Conservation (phyloP, 1,140 invertebrate species). For the Streblospio benedicti region DNA sequence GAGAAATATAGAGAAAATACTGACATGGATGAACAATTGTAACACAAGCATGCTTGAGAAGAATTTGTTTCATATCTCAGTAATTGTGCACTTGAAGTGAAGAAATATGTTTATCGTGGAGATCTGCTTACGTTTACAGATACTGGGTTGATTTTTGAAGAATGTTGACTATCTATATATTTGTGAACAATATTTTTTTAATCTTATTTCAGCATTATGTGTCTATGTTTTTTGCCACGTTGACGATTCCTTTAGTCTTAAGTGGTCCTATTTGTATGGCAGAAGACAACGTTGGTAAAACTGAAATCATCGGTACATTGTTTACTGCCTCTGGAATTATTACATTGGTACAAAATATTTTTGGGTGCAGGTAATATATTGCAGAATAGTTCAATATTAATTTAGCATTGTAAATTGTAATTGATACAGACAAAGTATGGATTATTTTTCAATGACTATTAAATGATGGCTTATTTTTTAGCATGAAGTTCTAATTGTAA, state of each 20-base stretch:
- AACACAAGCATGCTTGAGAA: too few species aligned
- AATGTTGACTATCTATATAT: too few species aligned
- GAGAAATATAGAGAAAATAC: too few species aligned
- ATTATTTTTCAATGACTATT: background rate
- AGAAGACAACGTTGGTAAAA: constrained; percentile 19
- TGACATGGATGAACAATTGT: too few species aligned
- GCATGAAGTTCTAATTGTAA: background rate
- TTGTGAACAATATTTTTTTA: background rate
- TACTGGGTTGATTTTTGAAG: too few species aligned
- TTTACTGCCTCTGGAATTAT: constrained; percentile 19
- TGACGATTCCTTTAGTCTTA: constrained; percentile 16
- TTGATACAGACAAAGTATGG: background rate
- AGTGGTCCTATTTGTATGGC: constrained; percentile 15
- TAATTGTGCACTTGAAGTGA: too few species aligned
- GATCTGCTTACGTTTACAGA: too few species aligned
- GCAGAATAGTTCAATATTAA: background rate
- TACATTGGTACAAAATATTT: constrained; percentile 14
- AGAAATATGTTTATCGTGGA: too few species aligned
- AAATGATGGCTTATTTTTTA: background rate
- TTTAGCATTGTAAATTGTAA: background rate
- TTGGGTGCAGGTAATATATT: constrained; percentile 13
- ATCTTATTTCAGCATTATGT: constrained; percentile 15
- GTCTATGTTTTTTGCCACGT: constrained; percentile 18
- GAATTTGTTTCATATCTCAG: too few species aligned
- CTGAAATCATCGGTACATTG: constrained; percentile 17